Base-by-base conservation (phyloP, 2,113 vertebrate genomes). In the Cinclus mexicanus region DNA sequence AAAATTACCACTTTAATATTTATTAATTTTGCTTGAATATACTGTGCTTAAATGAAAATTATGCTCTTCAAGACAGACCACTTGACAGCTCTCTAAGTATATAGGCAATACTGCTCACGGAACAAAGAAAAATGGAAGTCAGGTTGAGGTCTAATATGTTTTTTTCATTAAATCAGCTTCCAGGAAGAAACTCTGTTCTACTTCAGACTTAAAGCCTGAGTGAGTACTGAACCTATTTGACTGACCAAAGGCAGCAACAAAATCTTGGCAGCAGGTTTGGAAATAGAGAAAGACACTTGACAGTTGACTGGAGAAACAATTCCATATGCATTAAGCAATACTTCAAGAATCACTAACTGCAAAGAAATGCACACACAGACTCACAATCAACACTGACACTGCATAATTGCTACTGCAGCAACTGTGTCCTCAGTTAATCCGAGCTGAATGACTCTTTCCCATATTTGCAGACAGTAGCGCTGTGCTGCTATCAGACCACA, bases 381-480 rank as follows among this genome's bases (percentile, higher is more conserved):
- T 69, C 55, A 17, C 20, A 61, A 74, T 46, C 37, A 61, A 47
- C 76, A 55, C 18, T 13, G 9, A 42, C 64, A 74, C 9, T 64
- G 31, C 1, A 0, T 37, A 89, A 87, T 7, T 49, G 80, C 57
- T 75, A 25, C 6, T 56, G 77, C 44, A 94, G 61, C 49, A 92
- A 42, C 69, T 25, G 23, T 10, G 53, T 23, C 60, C 77, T 78
- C 86, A 44, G 56, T 26, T 80, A 57, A 68, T 35, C 55, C 19
- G 1, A 75, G 65, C 68, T 61, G 41, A 64, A 22, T 0, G 0
- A 65, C 9, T 20, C 39, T 49, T 47, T 29, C 83, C 33, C 41
- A 18, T 14, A 5, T 12, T 0, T 28, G 31, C 57, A 49, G 57
- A 29, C 26, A 85, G 41, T 31, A 49, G 53, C 24, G 41, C 37